Evolutionary conservation across 2,888 invertebrate genomes (phyloP), one percentile per base, ranked within the genome.

Genomic region (Cerceris ruficornis): DNA sequence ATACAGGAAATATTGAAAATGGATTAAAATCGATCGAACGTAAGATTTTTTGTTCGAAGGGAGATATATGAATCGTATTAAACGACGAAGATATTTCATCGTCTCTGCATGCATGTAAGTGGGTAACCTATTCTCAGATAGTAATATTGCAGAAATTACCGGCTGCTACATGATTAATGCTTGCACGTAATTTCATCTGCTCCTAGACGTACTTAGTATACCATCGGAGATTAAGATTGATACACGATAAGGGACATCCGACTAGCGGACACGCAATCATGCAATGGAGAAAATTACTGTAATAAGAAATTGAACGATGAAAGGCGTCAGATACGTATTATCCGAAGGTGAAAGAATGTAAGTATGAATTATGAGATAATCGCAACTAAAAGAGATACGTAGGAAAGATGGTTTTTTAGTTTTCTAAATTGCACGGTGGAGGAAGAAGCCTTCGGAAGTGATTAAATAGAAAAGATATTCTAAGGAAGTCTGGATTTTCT

Each of bases 211-310:
- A 61, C 52, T 66, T 28, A 28, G 28, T 28, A 28, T 65, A 50
- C 60, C 76, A 62, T 64, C 66, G 49, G 77, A 83, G 83, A 77
- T 84, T 83, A 84, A 83, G 84, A 83, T 77, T 75, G 84, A 81
- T 81, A 77, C 75, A 71, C 61, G 75, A 79, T 81, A 81, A 79
- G 75, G 69, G 70, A 64, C 52, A 77, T 50, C 39, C 50, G n/a
- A 28, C 57, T 6, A 52, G 28, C n/a, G 15, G 41, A 50, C 58
- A 59, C 64, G 70, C 59, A 65, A 75, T 70, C 62, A 71, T 42
- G 52, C 14, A 41, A 71, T 70, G 67, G 75, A 15, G 41, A 55
- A 59, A 57, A 15, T 11, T 13, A 57, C 15, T 28, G 15, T 15
- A 59, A 70, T 75, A 58, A 64, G 50, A 60, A 67, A 70, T 68